Percentiles rank a stretch among this genome's conserved stretches.
These are phyloP conservation scores for Drosophila nebulosa DNA, from an alignment of 1,140 invertebrate species.

Conservation along the genomic window DNA sequence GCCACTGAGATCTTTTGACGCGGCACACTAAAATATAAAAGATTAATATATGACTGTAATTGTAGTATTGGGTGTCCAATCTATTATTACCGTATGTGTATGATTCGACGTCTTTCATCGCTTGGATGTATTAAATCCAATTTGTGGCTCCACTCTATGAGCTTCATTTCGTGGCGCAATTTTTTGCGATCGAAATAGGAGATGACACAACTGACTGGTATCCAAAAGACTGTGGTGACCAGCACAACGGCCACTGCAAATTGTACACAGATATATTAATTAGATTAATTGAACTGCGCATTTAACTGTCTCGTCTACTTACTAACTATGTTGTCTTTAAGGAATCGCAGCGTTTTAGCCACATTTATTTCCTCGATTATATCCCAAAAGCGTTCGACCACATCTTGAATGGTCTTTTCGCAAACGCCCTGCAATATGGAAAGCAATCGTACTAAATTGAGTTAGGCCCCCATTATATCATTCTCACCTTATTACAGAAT, in stretches of 20 bases:
- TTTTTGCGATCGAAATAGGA: conserved; percentile 89
- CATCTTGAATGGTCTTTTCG: conserved; percentile 96
- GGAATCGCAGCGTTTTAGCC: conserved; percentile 92
- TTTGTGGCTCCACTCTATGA: conserved; percentile 83
- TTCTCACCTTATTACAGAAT: conserved; percentile 93
- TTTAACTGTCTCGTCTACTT: conserved; percentile 34
- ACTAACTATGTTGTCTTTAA: conserved; percentile 94
- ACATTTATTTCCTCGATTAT: conserved; percentile 98
- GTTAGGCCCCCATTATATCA: neutral
- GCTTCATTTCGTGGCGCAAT: conserved; percentile 83
- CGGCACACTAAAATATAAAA: conserved; percentile 67
- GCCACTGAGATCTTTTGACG: conserved; percentile 80
- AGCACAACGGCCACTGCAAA: conserved; percentile 88
- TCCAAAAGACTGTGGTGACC: conserved; percentile 94
- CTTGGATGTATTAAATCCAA: conserved; percentile 85
- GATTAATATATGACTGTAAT: neutral
- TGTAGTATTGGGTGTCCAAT: no score
- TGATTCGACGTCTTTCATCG: conserved; percentile 84
- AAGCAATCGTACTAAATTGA: neutral
- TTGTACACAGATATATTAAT: neutral
- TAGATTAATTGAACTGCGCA: neutral
- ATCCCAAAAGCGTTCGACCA: conserved; percentile 97
- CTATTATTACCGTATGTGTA: conserved; percentile 82
- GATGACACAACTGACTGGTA: conserved; percentile 92
- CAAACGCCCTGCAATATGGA: conserved; percentile 88